These are phyloP conservation scores for Orycteropus afer DNA, from an alignment of 2,113 vertebrate species.

Conservation along the genomic window DNA sequence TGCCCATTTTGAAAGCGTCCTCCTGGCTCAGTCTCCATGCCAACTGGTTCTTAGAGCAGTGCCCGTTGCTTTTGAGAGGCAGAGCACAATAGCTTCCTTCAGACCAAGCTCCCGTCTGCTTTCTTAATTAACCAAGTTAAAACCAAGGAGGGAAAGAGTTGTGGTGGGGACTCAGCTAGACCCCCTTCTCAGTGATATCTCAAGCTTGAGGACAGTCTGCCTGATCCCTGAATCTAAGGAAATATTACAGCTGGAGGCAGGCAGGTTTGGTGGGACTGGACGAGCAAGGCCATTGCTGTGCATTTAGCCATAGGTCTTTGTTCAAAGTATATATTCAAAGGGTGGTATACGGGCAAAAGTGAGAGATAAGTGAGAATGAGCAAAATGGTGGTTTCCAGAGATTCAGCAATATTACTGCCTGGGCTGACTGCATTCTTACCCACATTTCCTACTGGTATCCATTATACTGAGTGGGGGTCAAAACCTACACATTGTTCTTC, in stretches of 20 bases:
- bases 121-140: slow-evolving; percentile 39
- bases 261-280: background rate
- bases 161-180: background rate
- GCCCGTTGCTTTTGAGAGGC: slow-evolving; percentile 34
- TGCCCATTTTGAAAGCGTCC: slow-evolving; percentile 60
- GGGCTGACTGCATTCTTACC: background rate
- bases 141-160: background rate
- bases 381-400: background rate
- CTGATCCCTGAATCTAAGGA: background rate
- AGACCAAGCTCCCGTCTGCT: background rate
- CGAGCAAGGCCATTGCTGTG: background rate
- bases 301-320: background rate
- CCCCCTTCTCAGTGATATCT: background rate
- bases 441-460: background rate
- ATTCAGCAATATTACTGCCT: background rate
- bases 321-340: background rate
- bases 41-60: slow-evolving; percentile 52
- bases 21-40: slow-evolving; percentile 48
- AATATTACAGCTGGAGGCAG: background rate
- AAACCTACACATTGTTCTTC: background rate
- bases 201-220: background rate
- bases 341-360: background rate
- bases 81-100: slow-evolving; percentile 21
- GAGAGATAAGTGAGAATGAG: background rate
- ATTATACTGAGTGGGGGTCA: background rate